These are phyloP conservation scores for Dryoscopus gambensis DNA, from an alignment of 2,113 vertebrate species.

Conservation along the genomic window DNA sequence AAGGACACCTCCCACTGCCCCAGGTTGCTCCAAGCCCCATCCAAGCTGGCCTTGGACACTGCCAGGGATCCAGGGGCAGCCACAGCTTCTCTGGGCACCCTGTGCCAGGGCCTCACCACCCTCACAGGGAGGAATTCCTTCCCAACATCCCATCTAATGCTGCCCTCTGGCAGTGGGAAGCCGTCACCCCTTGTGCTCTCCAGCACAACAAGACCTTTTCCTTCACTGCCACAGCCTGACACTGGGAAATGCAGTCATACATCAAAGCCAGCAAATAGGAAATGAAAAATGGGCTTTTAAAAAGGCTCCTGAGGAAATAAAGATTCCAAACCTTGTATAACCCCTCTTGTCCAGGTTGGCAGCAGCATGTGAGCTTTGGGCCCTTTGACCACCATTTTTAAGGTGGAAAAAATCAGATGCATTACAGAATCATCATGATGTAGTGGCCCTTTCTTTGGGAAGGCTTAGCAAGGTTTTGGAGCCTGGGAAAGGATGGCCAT, in stretches of 20 bases:
- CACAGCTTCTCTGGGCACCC: background rate
- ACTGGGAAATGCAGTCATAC: background rate
- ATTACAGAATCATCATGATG: background rate
- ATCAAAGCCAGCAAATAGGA: background rate
- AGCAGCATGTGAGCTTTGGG: background rate
- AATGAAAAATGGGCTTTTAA: background rate
- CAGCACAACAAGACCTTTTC: background rate
- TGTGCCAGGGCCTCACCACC: fast-evolving
- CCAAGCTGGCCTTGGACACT: background rate
- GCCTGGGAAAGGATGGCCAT: background rate
- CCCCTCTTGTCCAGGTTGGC: background rate
- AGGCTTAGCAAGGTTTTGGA: background rate
- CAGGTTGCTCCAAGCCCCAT: fast-evolving
- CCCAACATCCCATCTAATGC: too few species aligned
- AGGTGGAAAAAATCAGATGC: background rate
- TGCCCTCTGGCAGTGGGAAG: background rate
- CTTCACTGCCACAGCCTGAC: background rate
- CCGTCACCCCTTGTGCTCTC: background rate
- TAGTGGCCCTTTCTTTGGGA: background rate
- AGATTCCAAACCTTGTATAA: background rate
- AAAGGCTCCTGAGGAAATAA: background rate
- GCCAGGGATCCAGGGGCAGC: background rate
- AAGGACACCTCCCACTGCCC: background rate
- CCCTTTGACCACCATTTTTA: background rate
- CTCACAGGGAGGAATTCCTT: background rate